These are phyloP conservation scores for Drosophila virilis DNA, from an alignment of 1,140 invertebrate genomes.

Conservation along the genomic window DNA sequence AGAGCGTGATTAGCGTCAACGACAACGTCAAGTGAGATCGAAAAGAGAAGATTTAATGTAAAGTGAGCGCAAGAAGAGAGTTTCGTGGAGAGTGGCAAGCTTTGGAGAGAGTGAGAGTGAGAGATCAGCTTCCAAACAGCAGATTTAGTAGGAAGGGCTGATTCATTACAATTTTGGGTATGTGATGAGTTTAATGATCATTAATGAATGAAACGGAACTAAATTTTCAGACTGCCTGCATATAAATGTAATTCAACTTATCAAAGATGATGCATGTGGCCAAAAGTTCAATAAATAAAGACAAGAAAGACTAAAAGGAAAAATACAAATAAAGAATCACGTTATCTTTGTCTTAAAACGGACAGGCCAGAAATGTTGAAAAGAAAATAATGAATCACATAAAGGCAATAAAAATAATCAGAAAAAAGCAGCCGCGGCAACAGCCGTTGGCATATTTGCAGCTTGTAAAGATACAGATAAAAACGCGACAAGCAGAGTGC, in stretches of 20 bases:
- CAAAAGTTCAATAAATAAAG: conserved; percentile 54
- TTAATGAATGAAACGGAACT: conserved; percentile 28
- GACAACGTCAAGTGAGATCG: conserved; percentile 14
- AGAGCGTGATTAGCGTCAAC: conserved; percentile 1
- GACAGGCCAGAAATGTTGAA: conserved; percentile 20
- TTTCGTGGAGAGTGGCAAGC: conserved; percentile 12
- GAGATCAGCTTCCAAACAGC: conserved; percentile 29
- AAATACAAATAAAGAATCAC: conserved; percentile 26
- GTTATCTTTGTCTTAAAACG: conserved; percentile 45
- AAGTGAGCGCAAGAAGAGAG: conserved; percentile 63
- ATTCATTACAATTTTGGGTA: conserved; percentile 29
- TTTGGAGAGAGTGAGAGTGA: background rate
- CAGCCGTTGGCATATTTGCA: conserved; percentile 56
- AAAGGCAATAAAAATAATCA: conserved; percentile 76
- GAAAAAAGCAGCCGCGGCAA: conserved; percentile 61
- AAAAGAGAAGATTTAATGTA: conserved; percentile 57
- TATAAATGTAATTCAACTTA: background rate
- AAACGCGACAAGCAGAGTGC: conserved; percentile 13
- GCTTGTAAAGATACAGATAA: conserved; percentile 75
- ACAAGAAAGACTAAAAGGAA: conserved; percentile 3
- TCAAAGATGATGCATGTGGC: conserved; percentile 54
- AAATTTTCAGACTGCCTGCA: background rate
- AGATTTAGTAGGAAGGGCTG: conserved; percentile 7
- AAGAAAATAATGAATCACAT: conserved; percentile 74
- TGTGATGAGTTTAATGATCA: conserved; percentile 18